phyloP scores from a whole-genome alignment of 2,888 invertebrate species.

The Rhamphomyia laevipes region DNA sequence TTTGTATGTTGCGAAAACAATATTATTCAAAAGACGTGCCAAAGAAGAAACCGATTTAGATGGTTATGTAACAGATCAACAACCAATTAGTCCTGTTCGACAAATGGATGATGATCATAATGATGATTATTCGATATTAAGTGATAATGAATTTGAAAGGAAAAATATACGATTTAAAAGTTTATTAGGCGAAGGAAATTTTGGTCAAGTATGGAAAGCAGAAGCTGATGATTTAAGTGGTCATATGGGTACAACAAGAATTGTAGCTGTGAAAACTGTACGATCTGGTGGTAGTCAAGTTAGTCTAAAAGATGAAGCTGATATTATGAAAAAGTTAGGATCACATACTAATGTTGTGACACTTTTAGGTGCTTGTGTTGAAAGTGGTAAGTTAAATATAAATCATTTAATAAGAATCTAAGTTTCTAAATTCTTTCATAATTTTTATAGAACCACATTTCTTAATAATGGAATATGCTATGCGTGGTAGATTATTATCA shows the following conservation, averaged over 20 bases:
- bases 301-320: slow-evolving; percentile 64
- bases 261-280: slow-evolving; percentile 77
- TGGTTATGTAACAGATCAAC: slow-evolving; percentile 47
- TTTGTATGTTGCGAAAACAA: slow-evolving; percentile 43
- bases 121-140: slow-evolving; percentile 31
- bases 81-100: slow-evolving; percentile 37
- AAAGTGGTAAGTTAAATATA: slow-evolving; percentile 48
- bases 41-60: slow-evolving; percentile 46
- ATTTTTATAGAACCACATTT: slow-evolving; percentile 62
- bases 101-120: slow-evolving; percentile 27
- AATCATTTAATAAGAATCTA: neutral
- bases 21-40: slow-evolving; percentile 39
- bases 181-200: slow-evolving; percentile 72
- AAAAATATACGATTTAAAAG: slow-evolving; percentile 66
- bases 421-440: no score
- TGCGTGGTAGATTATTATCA: slow-evolving; percentile 68
- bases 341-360: slow-evolving; percentile 75
- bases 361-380: slow-evolving; percentile 69
- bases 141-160: slow-evolving; percentile 57
- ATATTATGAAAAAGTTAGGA: slow-evolving; percentile 74
- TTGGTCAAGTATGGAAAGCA: slow-evolving; percentile 80
- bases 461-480: slow-evolving; percentile 75
- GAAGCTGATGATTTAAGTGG: slow-evolving; percentile 70
- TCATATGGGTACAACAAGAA: slow-evolving; percentile 60
- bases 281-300: slow-evolving; percentile 67